phyloP scores from a whole-genome alignment of 2,888 invertebrate species.

The Xylocampa areola region DNA sequence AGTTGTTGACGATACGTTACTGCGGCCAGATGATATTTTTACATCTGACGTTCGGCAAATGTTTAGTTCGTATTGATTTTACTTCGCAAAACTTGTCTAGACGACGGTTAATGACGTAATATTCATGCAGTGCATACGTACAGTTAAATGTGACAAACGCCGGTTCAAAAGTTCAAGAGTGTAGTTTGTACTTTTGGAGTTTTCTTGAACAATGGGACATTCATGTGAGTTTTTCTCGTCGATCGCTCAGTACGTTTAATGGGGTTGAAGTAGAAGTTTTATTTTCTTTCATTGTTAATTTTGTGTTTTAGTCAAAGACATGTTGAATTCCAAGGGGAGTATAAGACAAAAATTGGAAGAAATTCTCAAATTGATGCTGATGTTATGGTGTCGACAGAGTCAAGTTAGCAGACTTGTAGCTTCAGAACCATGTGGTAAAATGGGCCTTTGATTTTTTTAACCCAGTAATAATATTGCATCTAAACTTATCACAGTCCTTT shows the following conservation, averaged over 20 bases:
- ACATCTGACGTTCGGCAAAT: constrained; percentile 68
- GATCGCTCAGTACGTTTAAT: constrained; percentile 1
- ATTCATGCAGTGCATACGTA: constrained; percentile 63
- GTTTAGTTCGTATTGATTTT: constrained; percentile 80
- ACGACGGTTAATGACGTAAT: constrained; percentile 70
- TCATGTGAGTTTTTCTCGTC: constrained; percentile 75
- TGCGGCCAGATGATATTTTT: constrained; percentile 80
- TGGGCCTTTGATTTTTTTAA: background rate
- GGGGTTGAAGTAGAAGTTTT: constrained; percentile 14
- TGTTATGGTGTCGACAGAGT: constrained; percentile 95
- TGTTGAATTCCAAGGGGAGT: constrained; percentile 79
- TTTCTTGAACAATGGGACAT: constrained; percentile 73
- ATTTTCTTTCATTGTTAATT: constrained; percentile 39
- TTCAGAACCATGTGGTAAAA: constrained; percentile 89
- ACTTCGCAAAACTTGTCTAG: constrained; percentile 65
- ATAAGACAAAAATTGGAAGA: constrained; percentile 92
- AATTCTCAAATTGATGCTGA: constrained; percentile 94
- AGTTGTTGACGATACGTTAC: constrained; percentile 83
- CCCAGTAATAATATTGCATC: background rate
- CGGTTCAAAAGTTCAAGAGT: constrained; percentile 65
- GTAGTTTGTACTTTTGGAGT: constrained; percentile 34
- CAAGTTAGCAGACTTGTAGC: constrained; percentile 92
- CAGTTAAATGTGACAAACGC: constrained; percentile 62
- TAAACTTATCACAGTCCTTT: background rate
- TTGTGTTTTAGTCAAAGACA: constrained; percentile 80